These are phyloP conservation scores for Archegozetes longisetosus DNA, from an alignment of 1,140 invertebrate genomes.

Conservation along the genomic window DNA sequence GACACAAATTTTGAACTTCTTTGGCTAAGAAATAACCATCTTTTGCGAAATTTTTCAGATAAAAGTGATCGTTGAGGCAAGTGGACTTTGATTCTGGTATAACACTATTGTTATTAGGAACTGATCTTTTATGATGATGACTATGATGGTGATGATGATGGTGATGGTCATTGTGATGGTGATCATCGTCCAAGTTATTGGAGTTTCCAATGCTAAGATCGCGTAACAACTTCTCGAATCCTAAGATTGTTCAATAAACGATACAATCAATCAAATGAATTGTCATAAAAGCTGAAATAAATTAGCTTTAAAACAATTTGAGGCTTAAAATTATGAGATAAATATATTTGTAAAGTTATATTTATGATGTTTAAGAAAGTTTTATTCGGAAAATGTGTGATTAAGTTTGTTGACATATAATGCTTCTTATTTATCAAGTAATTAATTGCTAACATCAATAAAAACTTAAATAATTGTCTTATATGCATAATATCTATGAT, in stretches of 20 bases:
- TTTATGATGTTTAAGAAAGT: too few species aligned
- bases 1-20: constrained; percentile 21
- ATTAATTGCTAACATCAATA: too few species aligned
- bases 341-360: too few species aligned
- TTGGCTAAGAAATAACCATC: constrained; percentile 9
- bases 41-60: background rate
- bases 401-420: too few species aligned
- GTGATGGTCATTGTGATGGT: constrained; percentile 15
- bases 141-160: constrained; percentile 16
- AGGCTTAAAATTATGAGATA: too few species aligned
- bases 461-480: too few species aligned
- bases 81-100: constrained; percentile 3
- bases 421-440: too few species aligned
- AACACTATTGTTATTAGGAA: background rate
- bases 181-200: constrained; percentile 16
- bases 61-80: constrained; percentile 4
- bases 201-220: constrained; percentile 6
- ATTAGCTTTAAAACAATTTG: too few species aligned
- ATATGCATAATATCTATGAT: too few species aligned
- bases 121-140: constrained; percentile 1
- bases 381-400: too few species aligned
- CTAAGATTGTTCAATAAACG: constrained; percentile 17
- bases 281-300: too few species aligned
- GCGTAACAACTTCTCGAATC: constrained; percentile 2
- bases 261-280: background rate